phyloP scores from a whole-genome alignment of 2,113 vertebrate genomes.

The Toxostoma redivivum region DNA sequence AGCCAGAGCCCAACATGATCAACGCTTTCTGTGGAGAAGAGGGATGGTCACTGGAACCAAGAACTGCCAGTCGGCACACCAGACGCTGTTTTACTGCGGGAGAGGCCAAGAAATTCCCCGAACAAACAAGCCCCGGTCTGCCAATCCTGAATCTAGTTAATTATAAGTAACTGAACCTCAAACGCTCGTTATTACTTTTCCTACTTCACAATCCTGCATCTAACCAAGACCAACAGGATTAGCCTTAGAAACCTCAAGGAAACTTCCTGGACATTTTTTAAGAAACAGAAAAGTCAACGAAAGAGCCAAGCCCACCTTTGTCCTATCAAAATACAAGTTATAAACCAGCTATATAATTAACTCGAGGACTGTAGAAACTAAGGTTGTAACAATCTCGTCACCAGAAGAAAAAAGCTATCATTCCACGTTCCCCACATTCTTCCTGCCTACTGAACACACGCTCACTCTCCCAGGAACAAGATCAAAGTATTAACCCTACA shows the following conservation, averaged over 20 bases:
- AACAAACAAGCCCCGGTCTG: background rate
- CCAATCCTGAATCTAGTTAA: background rate
- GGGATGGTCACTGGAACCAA: background rate
- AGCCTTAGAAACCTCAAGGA: background rate
- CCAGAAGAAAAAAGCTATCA: background rate
- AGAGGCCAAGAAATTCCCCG: background rate
- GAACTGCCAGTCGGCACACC: background rate
- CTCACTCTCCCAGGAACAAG: background rate
- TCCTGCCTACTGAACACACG: background rate
- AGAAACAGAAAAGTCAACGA: background rate
- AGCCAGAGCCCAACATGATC: constrained; percentile 90
- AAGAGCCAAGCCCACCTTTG: background rate
- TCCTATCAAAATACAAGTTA: background rate
- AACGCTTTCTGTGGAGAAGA: constrained; percentile 25
- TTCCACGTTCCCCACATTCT: background rate
- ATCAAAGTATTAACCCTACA: background rate
- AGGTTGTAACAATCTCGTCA: background rate
- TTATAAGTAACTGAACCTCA: background rate
- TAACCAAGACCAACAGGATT: background rate
- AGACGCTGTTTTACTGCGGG: background rate
- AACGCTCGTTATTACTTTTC: background rate
- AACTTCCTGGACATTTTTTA: background rate
- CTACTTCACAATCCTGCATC: background rate
- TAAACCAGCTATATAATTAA: background rate
- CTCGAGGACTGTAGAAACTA: background rate